Base-by-base conservation (phyloP, 2,888 invertebrate species). In the Nudaria mundana region DNA sequence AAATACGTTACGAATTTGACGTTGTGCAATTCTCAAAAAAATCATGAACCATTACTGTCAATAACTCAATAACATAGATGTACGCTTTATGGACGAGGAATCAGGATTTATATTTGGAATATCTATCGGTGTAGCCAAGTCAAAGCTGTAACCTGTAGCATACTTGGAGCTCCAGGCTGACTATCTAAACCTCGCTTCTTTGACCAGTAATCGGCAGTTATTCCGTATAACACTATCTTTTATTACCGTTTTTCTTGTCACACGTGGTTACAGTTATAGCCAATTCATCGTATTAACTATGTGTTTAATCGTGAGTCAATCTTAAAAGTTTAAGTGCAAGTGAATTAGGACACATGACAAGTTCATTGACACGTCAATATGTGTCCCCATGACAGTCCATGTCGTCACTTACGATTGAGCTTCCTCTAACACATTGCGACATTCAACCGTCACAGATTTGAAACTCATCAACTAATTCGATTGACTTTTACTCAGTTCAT, bases 301-400 rank as follows among this genome's bases (percentile, higher is more conserved):
- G 28, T 20, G 23, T 40, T 41, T 47, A 38, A 51, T 44, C 41
- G 39, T 46, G 32, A 55, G 32, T 58, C 55, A 53, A 54, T 51
- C 58, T 62, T 56, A 48, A 63, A 59, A 67, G 58, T 66, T 60
- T 58, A 62, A 59, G 63, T 61, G 58, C 52, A 58, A 69, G 69
- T 57, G 61, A 76, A 73, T 75, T 76, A 62, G 75, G 75, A 65
- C 72, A 58, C 52, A 49, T 55, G 56, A 65, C 59, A 64, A 70
- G 80, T 77, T 81, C 83, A 74, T 71, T 80, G 81, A 79, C 81
- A 71, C 68, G 53, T 74, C 68, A 65, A 30, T 39, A 76, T 75
- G 63, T 63, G 64, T 65, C 71, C 72, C 73, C 59, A 76, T 73
- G 77, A 59, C 49, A 48, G 16, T 72, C 74, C 73, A 67, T 73